Base-by-base conservation (phyloP, 1,140 invertebrate species). In the Bombus confusus region DNA sequence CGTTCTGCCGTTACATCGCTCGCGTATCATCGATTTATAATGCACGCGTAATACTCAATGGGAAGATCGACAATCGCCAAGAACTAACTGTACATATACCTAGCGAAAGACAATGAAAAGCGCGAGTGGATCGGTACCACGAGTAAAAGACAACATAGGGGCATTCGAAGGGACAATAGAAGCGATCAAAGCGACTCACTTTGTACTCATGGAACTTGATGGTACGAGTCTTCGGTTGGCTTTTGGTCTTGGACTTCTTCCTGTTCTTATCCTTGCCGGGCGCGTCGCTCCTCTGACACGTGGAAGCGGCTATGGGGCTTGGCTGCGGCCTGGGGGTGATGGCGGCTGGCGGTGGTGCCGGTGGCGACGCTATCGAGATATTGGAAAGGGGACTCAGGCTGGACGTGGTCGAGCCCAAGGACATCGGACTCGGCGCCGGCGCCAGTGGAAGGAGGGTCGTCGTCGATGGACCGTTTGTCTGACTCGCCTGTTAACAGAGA, bases 141-240 rank as follows among this genome's bases (percentile, higher is more conserved):
- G 15, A 66, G 31, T 8, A 34, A 34, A 8, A 18, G 2, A 37
- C 18, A 37, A 22, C 6, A 25, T 0, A 37, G 18, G 4, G 5
- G 1, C 5, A 52, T 22, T 52, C 15, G 10, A 25, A 62, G 15
- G 13, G 22, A 41, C 2, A 0, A n/a, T 34, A 10, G 22, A 59
- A n/a, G 0, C 22, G 22, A 76, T 10, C 2, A n/a, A 39, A n/a
- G 28, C 2, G 57, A 88, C 88, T 91, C 90, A 96, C 96, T 95
- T 99, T 99, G 94, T 99, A 99, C 94, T 99, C 99, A 94, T 99
- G 99, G 95, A 99, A 99, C 96, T 99, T 99, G 85, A 99, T 99
- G 68, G 97, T 98, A 85, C 98, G 97, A 4, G 98, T 97, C 94
- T 99, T 99, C 10, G 97, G 96, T 92, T 98, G 98, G 73, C 97